Base-by-base conservation (phyloP, 1,140 invertebrate genomes). In the Aplysia californica region DNA sequence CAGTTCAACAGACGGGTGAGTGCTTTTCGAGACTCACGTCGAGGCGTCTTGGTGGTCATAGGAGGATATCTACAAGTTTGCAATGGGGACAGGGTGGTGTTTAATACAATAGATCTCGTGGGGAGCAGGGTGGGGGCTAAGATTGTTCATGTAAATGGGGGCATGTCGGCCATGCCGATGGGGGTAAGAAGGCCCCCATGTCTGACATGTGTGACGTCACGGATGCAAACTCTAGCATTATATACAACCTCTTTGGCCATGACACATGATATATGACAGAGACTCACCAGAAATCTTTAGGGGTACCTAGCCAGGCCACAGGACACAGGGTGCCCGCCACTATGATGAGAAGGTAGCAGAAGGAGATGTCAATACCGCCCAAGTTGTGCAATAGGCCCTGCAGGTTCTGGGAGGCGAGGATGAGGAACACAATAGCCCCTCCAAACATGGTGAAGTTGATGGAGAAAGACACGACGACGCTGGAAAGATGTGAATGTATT, bases 361-460 rank as follows among this genome's bases (percentile, higher is more conserved):
- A 79, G n/a, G 82, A 80, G 31, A 84, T 80, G 20, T 88, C 78
- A n/a, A n/a, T n/a, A 26, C 87, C 80, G 59, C 93, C 86, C 33
- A 94, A 83, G 59, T 92, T 90, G 77, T 92, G 90, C 33, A 94
- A 84, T 68, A 94, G 91, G 33, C 75, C 74, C 61, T 84, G 81
- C 44, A 90, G 83, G 73, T 90, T 90, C 85, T 93, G 91, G 0
- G 94, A 91, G 0, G 93, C 92, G 33, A 95, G 87, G 56, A 95
- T 88, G 23, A 95, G 85, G 84, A 94, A 94, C 1, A 95, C 94
- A 21, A 92, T 92, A 2, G 92, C 91, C 31, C 92, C 93, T 4
- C 94, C 94, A 85, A 94, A 94, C 50, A 94, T 87, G 0, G 93
- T 94, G 38, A 94, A 87, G 73, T 93, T 90, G 5, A 93, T 90